Conservation (phyloP, 2,888 invertebrate species). For the Acronicta aceris region DNA sequence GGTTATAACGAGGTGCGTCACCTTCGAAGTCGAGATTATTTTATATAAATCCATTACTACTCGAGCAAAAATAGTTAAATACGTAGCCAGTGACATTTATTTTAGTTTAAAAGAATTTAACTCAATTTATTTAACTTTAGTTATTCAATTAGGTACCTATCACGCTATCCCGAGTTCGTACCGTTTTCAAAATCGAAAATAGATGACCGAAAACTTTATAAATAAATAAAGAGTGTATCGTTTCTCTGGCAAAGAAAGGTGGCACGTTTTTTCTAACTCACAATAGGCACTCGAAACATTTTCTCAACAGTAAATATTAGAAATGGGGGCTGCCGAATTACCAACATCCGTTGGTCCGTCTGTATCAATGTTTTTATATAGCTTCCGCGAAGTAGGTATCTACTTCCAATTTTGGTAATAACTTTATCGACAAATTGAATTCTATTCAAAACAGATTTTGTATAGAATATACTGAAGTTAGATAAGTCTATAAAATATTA, state of each 20-base stretch:
- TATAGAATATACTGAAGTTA: background rate
- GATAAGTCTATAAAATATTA: background rate
- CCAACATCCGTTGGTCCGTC: background rate
- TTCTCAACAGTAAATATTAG: background rate
- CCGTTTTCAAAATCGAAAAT: no score
- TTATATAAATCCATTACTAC: no score
- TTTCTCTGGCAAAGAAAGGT: no score
- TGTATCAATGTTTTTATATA: constrained; percentile 16
- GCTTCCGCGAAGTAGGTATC: background rate
- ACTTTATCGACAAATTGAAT: background rate
- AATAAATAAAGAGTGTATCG: background rate
- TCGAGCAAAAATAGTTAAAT: no score
- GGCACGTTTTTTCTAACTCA: constrained; percentile 8
- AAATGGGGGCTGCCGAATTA: background rate
- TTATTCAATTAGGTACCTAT: no score
- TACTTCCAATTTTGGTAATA: background rate
- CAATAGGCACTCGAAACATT: constrained; percentile 13
- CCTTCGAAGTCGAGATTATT: no score
- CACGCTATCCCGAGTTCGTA: no score
- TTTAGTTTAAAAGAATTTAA: no score
- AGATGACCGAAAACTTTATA: no score
- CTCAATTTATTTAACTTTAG: no score
- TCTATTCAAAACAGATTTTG: background rate
- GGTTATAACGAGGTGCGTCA: no score
- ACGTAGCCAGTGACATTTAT: no score